Conservation (phyloP, 2,888 invertebrate genomes). For the Ormyrus nitidulus region DNA sequence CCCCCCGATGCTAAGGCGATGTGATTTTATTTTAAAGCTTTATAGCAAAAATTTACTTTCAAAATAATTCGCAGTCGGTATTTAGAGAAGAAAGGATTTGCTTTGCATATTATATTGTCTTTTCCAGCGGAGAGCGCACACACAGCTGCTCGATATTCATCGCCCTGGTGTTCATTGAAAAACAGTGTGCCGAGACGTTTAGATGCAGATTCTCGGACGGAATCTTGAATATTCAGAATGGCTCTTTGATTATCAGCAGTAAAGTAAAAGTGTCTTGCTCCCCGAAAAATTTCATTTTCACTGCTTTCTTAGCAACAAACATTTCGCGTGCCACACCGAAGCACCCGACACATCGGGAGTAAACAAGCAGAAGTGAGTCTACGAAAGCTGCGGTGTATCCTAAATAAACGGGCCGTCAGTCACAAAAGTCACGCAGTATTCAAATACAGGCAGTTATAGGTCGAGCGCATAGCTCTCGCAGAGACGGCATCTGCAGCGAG, state of each 20-base stretch:
- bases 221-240: constrained; percentile 16
- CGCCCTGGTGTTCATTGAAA: constrained; percentile 16
- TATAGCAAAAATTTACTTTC: not conserved
- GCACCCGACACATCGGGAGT: no score
- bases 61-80: not conserved
- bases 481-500: not conserved
- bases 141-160: constrained; percentile 20
- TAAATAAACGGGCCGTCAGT: constrained; percentile 1
- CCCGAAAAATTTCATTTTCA: no score
- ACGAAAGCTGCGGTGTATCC: not conserved
- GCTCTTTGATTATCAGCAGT: not conserved
- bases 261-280: no score
- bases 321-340: no score
- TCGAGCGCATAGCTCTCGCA: no score
- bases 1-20: not conserved
- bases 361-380: no score
- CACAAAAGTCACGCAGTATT: not conserved
- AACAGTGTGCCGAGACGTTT: not conserved
- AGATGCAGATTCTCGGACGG: not conserved
- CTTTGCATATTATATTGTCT: constrained; percentile 18
- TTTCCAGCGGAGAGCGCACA: not conserved
- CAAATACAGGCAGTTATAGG: not conserved
- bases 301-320: no score
- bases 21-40: not conserved
- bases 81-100: no score